Percentiles rank a stretch among this genome's conserved stretches.
phyloP scores from a whole-genome alignment of 1,140 invertebrate genomes.

The Aphaenogaster rudis region DNA sequence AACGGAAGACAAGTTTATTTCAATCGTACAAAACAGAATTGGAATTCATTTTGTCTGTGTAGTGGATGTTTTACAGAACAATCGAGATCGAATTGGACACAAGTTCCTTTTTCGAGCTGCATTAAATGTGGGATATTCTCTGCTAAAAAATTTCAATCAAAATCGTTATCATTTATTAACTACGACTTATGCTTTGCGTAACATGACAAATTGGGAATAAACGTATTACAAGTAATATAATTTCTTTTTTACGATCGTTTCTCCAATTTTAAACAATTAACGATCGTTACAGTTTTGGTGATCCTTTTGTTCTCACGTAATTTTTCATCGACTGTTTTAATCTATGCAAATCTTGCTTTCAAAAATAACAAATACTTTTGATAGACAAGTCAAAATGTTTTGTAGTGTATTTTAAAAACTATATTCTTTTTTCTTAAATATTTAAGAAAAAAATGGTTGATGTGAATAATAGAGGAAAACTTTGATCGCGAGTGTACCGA shows the following conservation, averaged over 20 bases:
- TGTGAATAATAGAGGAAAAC: neutral
- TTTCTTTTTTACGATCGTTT: neutral
- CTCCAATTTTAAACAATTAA: conserved; percentile 2
- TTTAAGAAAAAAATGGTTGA: neutral
- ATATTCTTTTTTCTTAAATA: neutral
- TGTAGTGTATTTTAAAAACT: neutral
- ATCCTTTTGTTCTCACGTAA: neutral
- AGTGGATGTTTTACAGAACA: neutral
- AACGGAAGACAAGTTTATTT: neutral
- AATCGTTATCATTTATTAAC: neutral
- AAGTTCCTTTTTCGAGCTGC: neutral
- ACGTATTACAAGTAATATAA: neutral
- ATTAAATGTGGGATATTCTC: conserved; percentile 16
- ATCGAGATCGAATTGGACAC: neutral
- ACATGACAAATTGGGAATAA: conserved; percentile 6
- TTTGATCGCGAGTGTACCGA: conserved; percentile 13
- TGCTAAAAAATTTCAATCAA: neutral
- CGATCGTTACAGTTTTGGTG: neutral
- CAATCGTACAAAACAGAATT: neutral
- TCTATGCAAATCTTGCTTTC: neutral
- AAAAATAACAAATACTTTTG: neutral
- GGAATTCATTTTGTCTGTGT: neutral
- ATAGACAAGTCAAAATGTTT: neutral
- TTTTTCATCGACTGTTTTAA: neutral
- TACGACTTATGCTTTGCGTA: neutral